Conservation (phyloP, 2,797 vertebrate genomes). For the Rousettus madagascariensis region DNA sequence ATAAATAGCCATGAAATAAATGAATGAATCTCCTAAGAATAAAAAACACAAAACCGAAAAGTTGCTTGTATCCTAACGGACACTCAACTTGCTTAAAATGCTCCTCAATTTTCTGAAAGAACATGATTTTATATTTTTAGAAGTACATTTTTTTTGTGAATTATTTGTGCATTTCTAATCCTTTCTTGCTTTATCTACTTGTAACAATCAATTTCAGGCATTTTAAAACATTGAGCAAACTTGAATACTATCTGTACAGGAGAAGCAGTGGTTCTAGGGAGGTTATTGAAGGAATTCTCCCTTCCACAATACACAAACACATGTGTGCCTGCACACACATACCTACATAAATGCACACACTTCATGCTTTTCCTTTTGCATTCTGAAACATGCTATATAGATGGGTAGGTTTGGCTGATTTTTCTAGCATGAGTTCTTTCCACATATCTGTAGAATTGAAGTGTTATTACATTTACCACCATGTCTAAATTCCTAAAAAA, state of each 20-base stretch:
- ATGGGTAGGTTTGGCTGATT: neutral
- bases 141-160: neutral
- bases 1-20: neutral
- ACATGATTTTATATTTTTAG: conserved; percentile 9
- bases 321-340: fast-evolving
- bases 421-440: neutral
- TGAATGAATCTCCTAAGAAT: neutral
- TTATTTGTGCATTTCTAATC: neutral
- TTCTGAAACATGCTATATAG: neutral
- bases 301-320: neutral
- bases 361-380: neutral
- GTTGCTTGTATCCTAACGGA: neutral
- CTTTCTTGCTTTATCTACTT: neutral
- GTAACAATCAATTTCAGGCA: neutral
- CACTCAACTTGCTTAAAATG: neutral
- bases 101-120: neutral
- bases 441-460: neutral
- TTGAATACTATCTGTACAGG: neutral
- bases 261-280: neutral
- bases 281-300: neutral
- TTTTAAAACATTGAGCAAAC: neutral
- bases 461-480: neutral
- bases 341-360: too few relatives aligned
- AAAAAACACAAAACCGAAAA: conserved; percentile 3
- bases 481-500: neutral